A percentile compares a stretch with the other conserved stretches of the same genome.
These are phyloP conservation scores for Dione vanillae DNA, from an alignment of 2,888 invertebrate species.

Conservation along the genomic window DNA sequence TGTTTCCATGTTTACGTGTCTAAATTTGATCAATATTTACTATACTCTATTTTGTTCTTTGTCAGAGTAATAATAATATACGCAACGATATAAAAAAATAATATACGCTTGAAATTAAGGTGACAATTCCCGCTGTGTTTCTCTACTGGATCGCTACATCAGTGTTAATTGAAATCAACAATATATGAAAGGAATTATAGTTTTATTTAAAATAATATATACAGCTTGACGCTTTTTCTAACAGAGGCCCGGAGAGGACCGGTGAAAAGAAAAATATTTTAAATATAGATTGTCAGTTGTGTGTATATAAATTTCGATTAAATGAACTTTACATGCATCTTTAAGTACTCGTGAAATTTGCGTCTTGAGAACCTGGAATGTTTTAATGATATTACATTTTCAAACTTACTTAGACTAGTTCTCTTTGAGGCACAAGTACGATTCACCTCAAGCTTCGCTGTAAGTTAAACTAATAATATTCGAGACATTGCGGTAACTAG, in stretches of 20 bases:
- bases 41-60: too few species aligned
- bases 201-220: too few species aligned
- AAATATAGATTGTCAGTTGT: neutral
- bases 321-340: slow-evolving; percentile 1
- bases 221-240: too few species aligned
- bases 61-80: too few species aligned
- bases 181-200: neutral
- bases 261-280: too few species aligned
- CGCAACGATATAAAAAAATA: too few species aligned
- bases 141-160: neutral
- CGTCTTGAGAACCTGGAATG: slow-evolving; percentile 9
- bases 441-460: slow-evolving; percentile 1
- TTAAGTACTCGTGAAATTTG: slow-evolving; percentile 5
- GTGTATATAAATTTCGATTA: neutral
- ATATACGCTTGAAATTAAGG: neutral
- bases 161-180: neutral
- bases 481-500: neutral
- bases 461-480: slow-evolving; percentile 1
- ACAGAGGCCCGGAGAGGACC: too few species aligned
- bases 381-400: slow-evolving; percentile 8
- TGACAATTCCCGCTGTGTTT: neutral
- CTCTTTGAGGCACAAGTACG: neutral
- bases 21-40: too few species aligned
- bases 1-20: too few species aligned
- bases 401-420: slow-evolving; percentile 5